Evolutionary conservation across 2,888 invertebrate genomes (phyloP), one percentile per base, ranked within the genome.

Genomic region (Dendrolimus pini): DNA sequence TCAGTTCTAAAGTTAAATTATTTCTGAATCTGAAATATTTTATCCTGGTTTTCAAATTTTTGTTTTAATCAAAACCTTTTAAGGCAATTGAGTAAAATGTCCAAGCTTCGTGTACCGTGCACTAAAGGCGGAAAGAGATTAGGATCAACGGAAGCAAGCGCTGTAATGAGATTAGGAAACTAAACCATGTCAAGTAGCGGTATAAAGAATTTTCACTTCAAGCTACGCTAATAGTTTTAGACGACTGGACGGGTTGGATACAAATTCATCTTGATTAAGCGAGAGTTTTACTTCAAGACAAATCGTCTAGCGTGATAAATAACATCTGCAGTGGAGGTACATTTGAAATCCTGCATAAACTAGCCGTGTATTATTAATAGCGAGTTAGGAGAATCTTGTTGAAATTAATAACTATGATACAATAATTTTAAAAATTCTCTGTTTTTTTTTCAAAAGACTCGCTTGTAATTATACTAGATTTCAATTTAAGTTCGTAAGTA

Each of bases 131-230:
- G 57, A 54, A 58, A 56, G 55, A 63, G 65, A 67, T 65, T 66
- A 69, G 63, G 56, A 61, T 55, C 56, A 59, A 58, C 52, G 56
- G 54, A 57, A 58, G 61, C 42, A 61, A 62, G 30, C 30, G 30
- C 30, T 30, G 30, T 30, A 30, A 64, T 58, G 59, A 58, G 63
- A 66, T 62, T 65, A 66, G 55, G 62, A 63, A 66, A 69, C 64
- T 66, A 60, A 63, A 61, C 62, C 59, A 61, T 60, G 63, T 61
- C 67, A 58, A n/a, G 59, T 62, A 70, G 69, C 71, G 67, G 71
- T 41, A 6, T 41, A 58, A 55, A 30, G 61, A 65, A 68, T 72
- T 69, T 62, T 64, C 56, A n/a, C 54, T 58, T 60, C 56, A 62
- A 59, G 56, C 57, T 41, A 59, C 63, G 67, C 61, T 71, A 69